Base-by-base conservation (phyloP, 2,113 vertebrate genomes). In the Podarcis cretensis region DNA sequence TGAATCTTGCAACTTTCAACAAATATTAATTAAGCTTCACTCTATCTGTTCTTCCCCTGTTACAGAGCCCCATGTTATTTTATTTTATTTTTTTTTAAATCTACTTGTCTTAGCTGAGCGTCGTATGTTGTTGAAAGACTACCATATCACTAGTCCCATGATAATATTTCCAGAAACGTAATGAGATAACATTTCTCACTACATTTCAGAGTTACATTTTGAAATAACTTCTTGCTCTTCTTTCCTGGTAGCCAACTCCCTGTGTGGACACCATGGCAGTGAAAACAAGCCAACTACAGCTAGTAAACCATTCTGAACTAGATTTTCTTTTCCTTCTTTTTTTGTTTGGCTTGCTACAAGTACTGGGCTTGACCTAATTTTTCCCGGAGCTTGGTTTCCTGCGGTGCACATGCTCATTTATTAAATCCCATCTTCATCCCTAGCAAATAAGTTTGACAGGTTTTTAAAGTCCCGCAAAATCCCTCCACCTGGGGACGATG, bases 211-310 rank as follows among this genome's bases (percentile, higher is more conserved):
- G 65, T 5, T 23, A 35, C 25, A 13, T 23, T 82, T 89, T 57
- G 84, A 59, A 90, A 91, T 48, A 90, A 35, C 6, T 80, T 89
- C 32, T 90, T 25, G 30, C 4, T 40, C 5, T 23, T 89, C 32
- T 40, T 71, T 30, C 89, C 77, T 25, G 90, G 25, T 68, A 89
- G 35, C 74, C 73, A 59, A 0, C 37, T 84, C 37, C n/a, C 89
- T 92, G 85, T 18, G 84, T 84, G 63, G 86, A 54, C 16, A 30
- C 66, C 4, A 20, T 23, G 25, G 5, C 5, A 57, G 9, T 54
- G 63, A 69, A 83, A 83, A 83, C 63, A 68, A 69, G 32, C 23
- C 9, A 84, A 57, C 5, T 30, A 40, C 68, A 71, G 10, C 9
- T 54, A 27, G 40, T 48, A 83, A 69, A 83, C 27, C 16, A 48